Percentiles rank a stretch among this genome's conserved stretches.
These are phyloP conservation scores for Acronicta aceris DNA, from an alignment of 2,888 invertebrate species.

Conservation along the genomic window DNA sequence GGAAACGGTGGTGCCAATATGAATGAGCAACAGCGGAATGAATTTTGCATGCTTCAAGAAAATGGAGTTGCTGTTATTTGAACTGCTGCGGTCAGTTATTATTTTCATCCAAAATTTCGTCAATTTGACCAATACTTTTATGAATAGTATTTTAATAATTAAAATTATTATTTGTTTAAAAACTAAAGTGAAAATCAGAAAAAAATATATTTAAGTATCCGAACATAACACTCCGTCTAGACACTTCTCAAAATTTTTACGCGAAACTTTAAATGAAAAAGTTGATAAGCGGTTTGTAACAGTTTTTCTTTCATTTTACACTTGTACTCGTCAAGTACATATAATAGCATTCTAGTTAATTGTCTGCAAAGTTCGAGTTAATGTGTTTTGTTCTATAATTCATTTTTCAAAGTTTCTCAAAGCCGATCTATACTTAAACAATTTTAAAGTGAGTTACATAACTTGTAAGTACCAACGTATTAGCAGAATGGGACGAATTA, in stretches of 20 bases:
- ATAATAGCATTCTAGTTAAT: slow-evolving; percentile 46
- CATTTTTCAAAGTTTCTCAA: slow-evolving; percentile 46
- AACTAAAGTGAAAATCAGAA: slow-evolving; percentile 15
- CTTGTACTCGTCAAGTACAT: slow-evolving; percentile 40
- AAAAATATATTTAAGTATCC: slow-evolving; percentile 16
- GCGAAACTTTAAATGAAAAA: slow-evolving; percentile 54
- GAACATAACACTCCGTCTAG: slow-evolving; percentile 33
- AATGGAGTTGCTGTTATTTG: too few relatives aligned
- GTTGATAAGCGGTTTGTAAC: slow-evolving; percentile 43
- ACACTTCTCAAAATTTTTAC: slow-evolving; percentile 49
- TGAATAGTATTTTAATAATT: too few relatives aligned
- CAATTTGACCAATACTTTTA: too few relatives aligned
- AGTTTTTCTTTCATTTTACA: slow-evolving; percentile 40
- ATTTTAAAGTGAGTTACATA: slow-evolving; percentile 40
- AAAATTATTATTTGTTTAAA: not conserved
- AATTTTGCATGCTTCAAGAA: too few relatives aligned
- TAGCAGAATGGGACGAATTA: slow-evolving; percentile 11
- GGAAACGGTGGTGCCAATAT: slow-evolving; percentile 1
- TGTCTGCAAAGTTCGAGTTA: slow-evolving; percentile 51
- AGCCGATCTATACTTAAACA: slow-evolving; percentile 27
- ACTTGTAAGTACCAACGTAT: slow-evolving; percentile 20
- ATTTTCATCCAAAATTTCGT: too few relatives aligned
- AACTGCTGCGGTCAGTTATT: too few relatives aligned
- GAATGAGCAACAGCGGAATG: slow-evolving; percentile 3
- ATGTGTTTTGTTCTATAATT: slow-evolving; percentile 49